Conservation (phyloP, 2,113 vertebrate species). For the Hepsetus odoe region DNA sequence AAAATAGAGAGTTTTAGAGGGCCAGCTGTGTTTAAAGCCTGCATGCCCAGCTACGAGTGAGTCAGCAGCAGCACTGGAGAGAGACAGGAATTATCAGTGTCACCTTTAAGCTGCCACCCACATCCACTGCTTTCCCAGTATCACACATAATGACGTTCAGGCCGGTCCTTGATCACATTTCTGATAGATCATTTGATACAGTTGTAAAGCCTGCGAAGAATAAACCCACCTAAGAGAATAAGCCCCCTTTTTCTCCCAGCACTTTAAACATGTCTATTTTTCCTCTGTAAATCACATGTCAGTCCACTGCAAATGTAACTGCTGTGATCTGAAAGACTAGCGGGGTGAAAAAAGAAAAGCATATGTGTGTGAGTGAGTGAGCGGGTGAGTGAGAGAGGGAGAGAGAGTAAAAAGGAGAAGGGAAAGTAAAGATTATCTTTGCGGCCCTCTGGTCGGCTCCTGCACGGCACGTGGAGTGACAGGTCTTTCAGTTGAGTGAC, state of each 20-base stretch:
- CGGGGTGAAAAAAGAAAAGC: conserved; percentile 79
- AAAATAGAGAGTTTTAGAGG: background rate
- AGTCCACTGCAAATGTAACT: conserved; percentile 87
- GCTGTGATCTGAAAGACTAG: conserved; percentile 86
- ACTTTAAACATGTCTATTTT: conserved; percentile 86
- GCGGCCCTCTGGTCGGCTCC: conserved; percentile 89
- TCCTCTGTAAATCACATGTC: conserved; percentile 98
- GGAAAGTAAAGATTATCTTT: conserved; percentile 98
- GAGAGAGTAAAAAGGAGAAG: conserved; percentile 71
- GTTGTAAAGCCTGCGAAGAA: conserved; percentile 87
- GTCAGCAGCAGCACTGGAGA: conserved; percentile 64
- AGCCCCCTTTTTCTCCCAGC: conserved; percentile 64
- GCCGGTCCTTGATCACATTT: conserved; percentile 81
- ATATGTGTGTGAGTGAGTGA: conserved; percentile 79
- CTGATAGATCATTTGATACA: conserved; percentile 89
- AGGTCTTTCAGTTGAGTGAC: conserved; percentile 98
- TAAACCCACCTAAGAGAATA: conserved; percentile 87
- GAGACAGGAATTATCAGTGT: conserved; percentile 82
- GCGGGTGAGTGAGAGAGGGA: conserved; percentile 70
- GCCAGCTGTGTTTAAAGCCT: background rate
- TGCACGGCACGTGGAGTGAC: conserved; percentile 89
- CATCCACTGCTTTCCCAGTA: conserved; percentile 77
- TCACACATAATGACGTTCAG: conserved; percentile 82
- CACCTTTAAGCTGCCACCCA: conserved; percentile 87
- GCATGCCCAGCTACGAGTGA: conserved; percentile 16